A percentile compares a stretch with the other conserved stretches of the same genome.
phyloP scores from a whole-genome alignment of 2,797 vertebrate species.

The Lutjanus campechanus region DNA sequence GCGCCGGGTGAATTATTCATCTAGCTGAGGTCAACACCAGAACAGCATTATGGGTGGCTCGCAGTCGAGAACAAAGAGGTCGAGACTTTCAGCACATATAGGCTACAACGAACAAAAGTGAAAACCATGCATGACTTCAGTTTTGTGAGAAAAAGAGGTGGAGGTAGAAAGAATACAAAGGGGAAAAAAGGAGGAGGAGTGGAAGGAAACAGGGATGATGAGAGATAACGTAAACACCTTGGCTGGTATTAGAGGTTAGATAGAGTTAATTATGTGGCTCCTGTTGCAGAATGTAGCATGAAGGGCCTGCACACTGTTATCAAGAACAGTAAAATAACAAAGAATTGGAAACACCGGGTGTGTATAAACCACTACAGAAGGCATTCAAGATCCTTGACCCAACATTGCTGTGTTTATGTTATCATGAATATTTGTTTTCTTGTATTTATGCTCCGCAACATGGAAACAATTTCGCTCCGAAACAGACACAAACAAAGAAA shows the following conservation, averaged over 20 bases:
- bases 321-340: conserved; percentile 32
- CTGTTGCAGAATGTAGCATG: conserved; percentile 23
- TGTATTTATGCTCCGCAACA: not conserved
- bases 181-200: not conserved
- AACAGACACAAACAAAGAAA: conserved; percentile 7
- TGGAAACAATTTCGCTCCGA: not conserved
- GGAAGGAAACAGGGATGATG: conserved; percentile 10
- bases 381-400: conserved; percentile 4
- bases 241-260: conserved; percentile 25
- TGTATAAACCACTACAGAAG: conserved; percentile 19
- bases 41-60: conserved; percentile 62
- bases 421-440: conserved; percentile 8
- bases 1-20: conserved; percentile 79
- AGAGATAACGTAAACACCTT: conserved; percentile 36
- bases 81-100: conserved; percentile 56
- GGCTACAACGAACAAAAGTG: conserved; percentile 15
- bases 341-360: not conserved
- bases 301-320: conserved; percentile 19
- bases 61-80: conserved; percentile 58
- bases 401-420: conserved; percentile 21
- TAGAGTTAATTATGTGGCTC: conserved; percentile 54
- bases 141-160: not conserved
- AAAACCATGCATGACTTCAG: conserved; percentile 27
- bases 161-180: not conserved
- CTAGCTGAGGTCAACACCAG: conserved; percentile 44